Percentiles rank a stretch among this genome's conserved stretches.
Evolutionary conservation across 2,113 vertebrate species (phyloP).

Genomic region (Muscicapa adusta): DNA sequence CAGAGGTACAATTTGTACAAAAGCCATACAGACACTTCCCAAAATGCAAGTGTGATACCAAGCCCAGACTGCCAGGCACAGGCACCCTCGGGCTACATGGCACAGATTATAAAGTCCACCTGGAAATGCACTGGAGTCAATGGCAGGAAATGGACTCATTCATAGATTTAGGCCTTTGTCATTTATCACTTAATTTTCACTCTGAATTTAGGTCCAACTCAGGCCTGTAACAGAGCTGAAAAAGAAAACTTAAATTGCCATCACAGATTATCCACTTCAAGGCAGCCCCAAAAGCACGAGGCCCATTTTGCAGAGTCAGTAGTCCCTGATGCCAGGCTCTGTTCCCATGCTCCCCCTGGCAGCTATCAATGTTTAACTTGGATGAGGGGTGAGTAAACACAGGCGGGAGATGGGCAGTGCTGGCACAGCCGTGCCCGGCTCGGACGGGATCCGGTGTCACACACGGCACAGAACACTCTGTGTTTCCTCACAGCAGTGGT

Average conservation of each 20-base stretch:
- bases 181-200: background rate
- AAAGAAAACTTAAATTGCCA: background rate
- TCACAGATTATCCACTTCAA: background rate
- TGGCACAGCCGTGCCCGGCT: background rate
- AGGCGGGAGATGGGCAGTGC: background rate
- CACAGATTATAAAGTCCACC: background rate
- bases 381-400: background rate
- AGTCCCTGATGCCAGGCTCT: background rate
- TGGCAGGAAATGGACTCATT: background rate
- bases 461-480: background rate
- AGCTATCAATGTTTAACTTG: background rate
- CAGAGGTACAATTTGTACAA: background rate
- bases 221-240: background rate
- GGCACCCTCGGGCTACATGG: background rate
- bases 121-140: background rate
- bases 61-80: background rate
- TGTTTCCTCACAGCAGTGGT: accelerated
- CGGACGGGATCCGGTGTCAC: background rate
- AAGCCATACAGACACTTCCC: background rate
- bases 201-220: background rate
- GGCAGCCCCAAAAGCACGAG: background rate
- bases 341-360: background rate
- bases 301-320: background rate
- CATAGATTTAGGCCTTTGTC: background rate
- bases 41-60: background rate